Conservation (phyloP, 2,113 vertebrate genomes). For the Neolamprologus longior region DNA sequence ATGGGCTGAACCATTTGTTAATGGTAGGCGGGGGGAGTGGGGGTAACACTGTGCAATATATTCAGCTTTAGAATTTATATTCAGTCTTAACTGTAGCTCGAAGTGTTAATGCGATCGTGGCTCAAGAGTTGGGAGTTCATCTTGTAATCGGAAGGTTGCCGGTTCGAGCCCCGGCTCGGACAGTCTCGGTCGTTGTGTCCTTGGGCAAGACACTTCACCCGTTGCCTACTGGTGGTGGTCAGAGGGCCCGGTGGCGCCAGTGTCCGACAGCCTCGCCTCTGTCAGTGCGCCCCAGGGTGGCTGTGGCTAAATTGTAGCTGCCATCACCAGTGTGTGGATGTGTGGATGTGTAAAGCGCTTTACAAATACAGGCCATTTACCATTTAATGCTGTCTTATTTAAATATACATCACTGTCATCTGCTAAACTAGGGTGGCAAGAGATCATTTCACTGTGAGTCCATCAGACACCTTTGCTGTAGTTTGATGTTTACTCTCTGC, state of each 20-base stretch:
- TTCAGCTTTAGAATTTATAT: no score
- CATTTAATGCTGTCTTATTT: not conserved
- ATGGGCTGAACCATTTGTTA: no score
- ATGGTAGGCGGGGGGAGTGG: no score
- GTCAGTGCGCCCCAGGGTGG: not conserved
- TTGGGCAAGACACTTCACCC: rapidly evolving
- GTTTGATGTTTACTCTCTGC: not conserved
- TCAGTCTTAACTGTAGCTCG: no score
- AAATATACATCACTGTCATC: not conserved
- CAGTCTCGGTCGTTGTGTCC: no score
- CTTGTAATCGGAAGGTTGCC: rapidly evolving
- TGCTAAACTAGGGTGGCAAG: not conserved
- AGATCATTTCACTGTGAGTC: not conserved
- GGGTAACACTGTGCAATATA: no score
- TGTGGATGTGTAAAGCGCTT: rapidly evolving
- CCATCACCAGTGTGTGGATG: no score
- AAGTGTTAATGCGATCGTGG: no score
- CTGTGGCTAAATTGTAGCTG: not conserved
- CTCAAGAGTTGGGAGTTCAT: rapidly evolving
- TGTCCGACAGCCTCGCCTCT: rapidly evolving
- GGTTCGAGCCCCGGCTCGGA: rapidly evolving
- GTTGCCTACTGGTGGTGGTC: no score
- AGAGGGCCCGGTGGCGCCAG: not conserved
- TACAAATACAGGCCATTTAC: rapidly evolving
- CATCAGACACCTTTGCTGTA: not conserved